Conservation (phyloP, 2,888 invertebrate species). For the Drosophila mercatorum region DNA sequence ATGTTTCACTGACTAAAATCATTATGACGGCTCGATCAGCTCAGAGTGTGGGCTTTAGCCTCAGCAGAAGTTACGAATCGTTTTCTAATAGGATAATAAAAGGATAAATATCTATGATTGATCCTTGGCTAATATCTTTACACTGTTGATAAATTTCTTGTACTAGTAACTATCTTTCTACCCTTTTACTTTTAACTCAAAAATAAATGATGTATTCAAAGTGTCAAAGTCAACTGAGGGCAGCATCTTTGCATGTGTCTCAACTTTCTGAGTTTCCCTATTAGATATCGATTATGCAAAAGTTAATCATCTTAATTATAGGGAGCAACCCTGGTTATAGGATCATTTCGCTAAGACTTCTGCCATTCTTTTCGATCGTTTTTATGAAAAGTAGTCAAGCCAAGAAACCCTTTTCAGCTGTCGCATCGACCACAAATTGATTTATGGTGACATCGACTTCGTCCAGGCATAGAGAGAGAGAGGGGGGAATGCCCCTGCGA, state of each 20-base stretch:
- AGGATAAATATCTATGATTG: too few relatives aligned
- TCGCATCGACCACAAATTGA: conserved; percentile 74
- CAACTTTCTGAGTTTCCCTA: background rate
- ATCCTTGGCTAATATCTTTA: background rate
- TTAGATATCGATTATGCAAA: conserved; percentile 58
- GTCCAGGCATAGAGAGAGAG: background rate
- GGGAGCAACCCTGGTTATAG: conserved; percentile 15
- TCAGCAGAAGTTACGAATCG: too few relatives aligned
- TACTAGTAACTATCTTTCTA: too few relatives aligned
- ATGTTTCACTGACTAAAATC: too few relatives aligned
- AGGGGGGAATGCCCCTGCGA: conserved; percentile 12
- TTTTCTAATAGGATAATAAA: too few relatives aligned
- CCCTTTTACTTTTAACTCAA: background rate
- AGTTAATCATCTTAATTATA: conserved; percentile 75
- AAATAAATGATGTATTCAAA: background rate
- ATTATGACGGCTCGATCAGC: too few relatives aligned
- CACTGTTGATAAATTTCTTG: background rate
- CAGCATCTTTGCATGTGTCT: background rate
- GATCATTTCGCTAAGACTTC: conserved; percentile 30
- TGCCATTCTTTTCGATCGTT: conserved; percentile 33
- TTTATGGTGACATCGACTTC: conserved; percentile 68
- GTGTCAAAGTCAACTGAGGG: background rate
- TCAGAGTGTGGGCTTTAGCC: too few relatives aligned
- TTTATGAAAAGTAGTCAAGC: conserved; percentile 28
- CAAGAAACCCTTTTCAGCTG: conserved; percentile 82